Evolutionary conservation across 2,888 invertebrate genomes (phyloP).

Genomic region (Alsophila aescularia): DNA sequence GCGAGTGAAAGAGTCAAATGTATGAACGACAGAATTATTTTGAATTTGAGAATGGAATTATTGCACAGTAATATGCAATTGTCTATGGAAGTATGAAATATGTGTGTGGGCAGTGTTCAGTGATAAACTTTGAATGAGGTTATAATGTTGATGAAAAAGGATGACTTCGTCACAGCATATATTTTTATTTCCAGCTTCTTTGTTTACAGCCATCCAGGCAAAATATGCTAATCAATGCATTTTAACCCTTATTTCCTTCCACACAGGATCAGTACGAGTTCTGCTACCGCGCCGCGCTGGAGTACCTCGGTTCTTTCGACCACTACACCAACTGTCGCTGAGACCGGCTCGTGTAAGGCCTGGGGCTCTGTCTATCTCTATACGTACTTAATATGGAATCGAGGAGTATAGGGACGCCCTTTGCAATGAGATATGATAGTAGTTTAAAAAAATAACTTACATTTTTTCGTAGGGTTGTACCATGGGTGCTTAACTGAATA

Average conservation of each 20-base stretch:
- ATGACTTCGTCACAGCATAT: too few relatives aligned
- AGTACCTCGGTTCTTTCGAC: slow-evolving; percentile 99
- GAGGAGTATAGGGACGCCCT: slow-evolving; percentile 24
- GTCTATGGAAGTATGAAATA: too few relatives aligned
- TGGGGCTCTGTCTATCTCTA: slow-evolving; percentile 47
- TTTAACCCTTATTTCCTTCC: slow-evolving; percentile 25
- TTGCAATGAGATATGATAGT: slow-evolving; percentile 21
- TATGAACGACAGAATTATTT: too few relatives aligned
- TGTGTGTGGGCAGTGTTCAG: too few relatives aligned
- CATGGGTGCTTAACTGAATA: neutral
- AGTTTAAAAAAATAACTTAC: neutral
- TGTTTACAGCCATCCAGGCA: too few relatives aligned
- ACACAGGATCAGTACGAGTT: slow-evolving; percentile 99
- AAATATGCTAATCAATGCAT: neutral
- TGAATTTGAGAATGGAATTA: too few relatives aligned
- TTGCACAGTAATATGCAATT: too few relatives aligned
- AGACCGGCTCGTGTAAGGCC: slow-evolving; percentile 74
- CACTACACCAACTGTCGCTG: slow-evolving; percentile 94
- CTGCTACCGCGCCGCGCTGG: slow-evolving; percentile 99
- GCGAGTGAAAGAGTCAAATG: too few relatives aligned
- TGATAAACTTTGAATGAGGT: too few relatives aligned
- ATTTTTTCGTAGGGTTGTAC: slow-evolving; percentile 9
- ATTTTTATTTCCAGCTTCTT: too few relatives aligned
- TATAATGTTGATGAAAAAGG: too few relatives aligned
- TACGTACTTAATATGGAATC: slow-evolving; percentile 57